Percentiles rank a stretch among this genome's conserved stretches.
Conservation (phyloP, 1,140 invertebrate genomes). For the Bathynomus jamesi region DNA sequence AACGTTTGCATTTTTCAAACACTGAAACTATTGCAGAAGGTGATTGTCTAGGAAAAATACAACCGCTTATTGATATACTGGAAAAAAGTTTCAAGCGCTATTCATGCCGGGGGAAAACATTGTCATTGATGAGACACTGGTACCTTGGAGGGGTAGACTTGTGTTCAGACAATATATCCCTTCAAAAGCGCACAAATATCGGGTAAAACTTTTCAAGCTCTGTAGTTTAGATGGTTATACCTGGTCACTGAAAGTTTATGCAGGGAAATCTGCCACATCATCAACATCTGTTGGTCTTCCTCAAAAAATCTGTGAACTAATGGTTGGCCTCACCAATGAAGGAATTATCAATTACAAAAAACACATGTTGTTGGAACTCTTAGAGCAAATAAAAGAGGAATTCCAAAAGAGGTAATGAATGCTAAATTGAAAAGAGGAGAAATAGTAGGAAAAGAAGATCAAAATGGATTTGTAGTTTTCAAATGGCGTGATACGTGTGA, state of each 20-base stretch:
- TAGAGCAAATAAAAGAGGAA: too few species aligned
- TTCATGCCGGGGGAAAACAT: slow-evolving; percentile 21
- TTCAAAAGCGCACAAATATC: slow-evolving; percentile 24
- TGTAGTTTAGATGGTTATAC: slow-evolving; percentile 22
- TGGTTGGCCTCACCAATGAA: too few species aligned
- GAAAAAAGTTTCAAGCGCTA: slow-evolving; percentile 20
- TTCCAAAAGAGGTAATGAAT: too few species aligned
- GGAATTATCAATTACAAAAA: too few species aligned
- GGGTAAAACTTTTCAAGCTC: slow-evolving; percentile 26
- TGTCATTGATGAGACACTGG: slow-evolving; percentile 27
- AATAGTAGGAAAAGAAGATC: too few species aligned
- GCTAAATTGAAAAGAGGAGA: too few species aligned
- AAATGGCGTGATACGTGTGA: too few species aligned
- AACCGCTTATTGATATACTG: slow-evolving; percentile 11
- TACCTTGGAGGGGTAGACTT: slow-evolving; percentile 25
- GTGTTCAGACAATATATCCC: slow-evolving; percentile 22
- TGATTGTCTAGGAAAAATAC: slow-evolving; percentile 22
- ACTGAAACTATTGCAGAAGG: slow-evolving; percentile 10
- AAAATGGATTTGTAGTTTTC: too few species aligned
- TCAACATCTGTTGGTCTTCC: too few species aligned
- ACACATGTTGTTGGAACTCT: too few species aligned
- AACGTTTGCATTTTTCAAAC: slow-evolving; percentile 19
- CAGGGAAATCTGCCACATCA: slow-evolving; percentile 5
- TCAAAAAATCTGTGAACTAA: too few species aligned
- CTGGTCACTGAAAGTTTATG: slow-evolving; percentile 13